Evolutionary conservation across 2,113 vertebrate genomes (phyloP).

Genomic region (Ammodytes marinus): DNA sequence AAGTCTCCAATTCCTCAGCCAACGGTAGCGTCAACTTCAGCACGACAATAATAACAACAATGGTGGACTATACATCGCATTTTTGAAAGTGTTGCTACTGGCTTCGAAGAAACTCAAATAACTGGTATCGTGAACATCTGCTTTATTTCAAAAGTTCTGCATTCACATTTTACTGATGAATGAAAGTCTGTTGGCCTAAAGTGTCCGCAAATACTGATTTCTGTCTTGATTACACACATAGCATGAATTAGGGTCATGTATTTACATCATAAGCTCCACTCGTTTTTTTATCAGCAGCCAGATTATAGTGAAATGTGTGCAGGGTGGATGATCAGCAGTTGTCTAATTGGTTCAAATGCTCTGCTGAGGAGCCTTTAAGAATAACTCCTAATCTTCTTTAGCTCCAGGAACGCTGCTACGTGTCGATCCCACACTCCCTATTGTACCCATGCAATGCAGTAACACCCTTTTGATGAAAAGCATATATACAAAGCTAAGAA

Average conservation of each 20-base stretch:
- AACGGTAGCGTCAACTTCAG: too few relatives aligned
- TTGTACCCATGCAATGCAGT: not conserved
- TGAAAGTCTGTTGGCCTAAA: not conserved
- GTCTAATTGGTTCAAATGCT: not conserved
- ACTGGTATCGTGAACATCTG: too few relatives aligned
- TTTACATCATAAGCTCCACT: conserved; percentile 9
- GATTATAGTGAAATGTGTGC: not conserved
- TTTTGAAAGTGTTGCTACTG: not conserved
- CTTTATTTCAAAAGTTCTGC: not conserved
- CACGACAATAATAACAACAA: too few relatives aligned
- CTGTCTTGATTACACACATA: conserved; percentile 10
- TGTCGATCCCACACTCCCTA: not conserved
- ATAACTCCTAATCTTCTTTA: not conserved
- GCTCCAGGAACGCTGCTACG: not conserved
- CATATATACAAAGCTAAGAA: not conserved
- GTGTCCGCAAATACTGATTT: not conserved
- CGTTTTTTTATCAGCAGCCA: conserved; percentile 16
- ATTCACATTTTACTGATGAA: not conserved
- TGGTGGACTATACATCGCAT: too few relatives aligned
- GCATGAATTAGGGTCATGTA: conserved; percentile 16
- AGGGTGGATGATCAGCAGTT: too few relatives aligned
- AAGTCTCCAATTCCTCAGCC: too few relatives aligned
- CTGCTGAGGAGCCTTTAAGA: not conserved
- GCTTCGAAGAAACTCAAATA: not conserved
- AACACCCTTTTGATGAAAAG: conserved; percentile 5